Evolutionary conservation across 2,797 vertebrate species (phyloP), one percentile per base, ranked within the genome.

Genomic region (Girardinus metallicus): DNA sequence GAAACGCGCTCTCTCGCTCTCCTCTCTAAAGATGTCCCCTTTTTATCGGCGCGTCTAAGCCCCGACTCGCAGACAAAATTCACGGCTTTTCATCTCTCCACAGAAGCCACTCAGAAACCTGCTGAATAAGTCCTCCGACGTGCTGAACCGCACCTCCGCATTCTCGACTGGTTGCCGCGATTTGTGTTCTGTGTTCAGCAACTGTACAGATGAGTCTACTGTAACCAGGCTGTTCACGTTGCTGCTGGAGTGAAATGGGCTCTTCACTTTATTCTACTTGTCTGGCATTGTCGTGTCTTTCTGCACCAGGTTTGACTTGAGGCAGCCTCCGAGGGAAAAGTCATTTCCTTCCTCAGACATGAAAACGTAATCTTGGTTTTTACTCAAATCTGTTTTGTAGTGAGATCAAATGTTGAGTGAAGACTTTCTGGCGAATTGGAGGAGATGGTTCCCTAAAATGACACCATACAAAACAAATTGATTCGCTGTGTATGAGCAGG

Each of bases 1-100:
- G 84, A 88, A 89, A 87, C 49, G 80, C 81, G 82, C 78, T 86
- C 39, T 23, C 66, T 70, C 11, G 43, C 85, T 86, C 80, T 74
- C 82, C 62, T 71, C 86, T 84, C 80, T 81, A 60, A 86, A 80
- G 85, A 89, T 83, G 89, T 85, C 88, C 80, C 88, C 80, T 91
- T 92, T 93, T 91, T 78, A 86, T 90, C 85, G 80, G 88, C 79
- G 26, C 26, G 78, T 82, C 86, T 87, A 78, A 82, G 71, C 74
- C 80, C 75, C 64, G 74, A 84, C 84, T 79, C 74, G 13, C 71
- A 82, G 46, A 86, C 81, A 83, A 85, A 87, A 80, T 86, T 82
- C 57, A 1, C 82, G 74, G 44, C 75, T 73, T 79, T 90, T 83
- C 75, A 79, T 90, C 83, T 84, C 57, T 51, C 41, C 10, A 51